Base-by-base conservation (phyloP, 2,797 vertebrate genomes). In the Silurus aristotelis region DNA sequence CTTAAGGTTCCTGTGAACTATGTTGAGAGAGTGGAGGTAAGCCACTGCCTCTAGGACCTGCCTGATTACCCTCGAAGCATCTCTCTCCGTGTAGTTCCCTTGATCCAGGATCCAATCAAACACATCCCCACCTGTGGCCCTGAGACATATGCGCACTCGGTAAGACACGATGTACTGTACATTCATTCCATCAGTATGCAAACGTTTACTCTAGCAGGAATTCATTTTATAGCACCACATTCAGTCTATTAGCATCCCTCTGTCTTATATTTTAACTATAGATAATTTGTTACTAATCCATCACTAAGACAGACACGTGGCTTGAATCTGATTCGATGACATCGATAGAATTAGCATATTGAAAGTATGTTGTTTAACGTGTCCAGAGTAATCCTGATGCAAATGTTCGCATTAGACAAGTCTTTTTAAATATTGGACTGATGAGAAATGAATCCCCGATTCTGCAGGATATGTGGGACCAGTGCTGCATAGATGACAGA, bases 41-140 rank as follows among this genome's bases (percentile, higher is more conserved):
- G 96, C 95, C 84, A 96, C 95, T 20, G 96, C 96, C 90, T 97
- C 95, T 31, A 97, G 94, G 55, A 97, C 95, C 89, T 97, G 96
- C 85, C 94, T 94, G 89, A 97, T 95, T 80, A 97, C 96, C 81
- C 95, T 96, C 89, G 96, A 95, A 55, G 96, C 96, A 3, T 97
- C 96, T 92, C 94, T 94, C 89, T 97, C 96, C 19, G 96, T 96
- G 93, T 97, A 97, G 92, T 96, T 96, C 70, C 96, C 96, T 83
- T 96, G 96, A 89, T 96, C 96, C 89, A 96, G 92, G 89, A 97
- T 97, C 96, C 96, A 97, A 89, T 97, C 96, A 81, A 97, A 97
- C 46, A 97, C 96, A 84, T 97, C 96, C 52, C 96, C 96, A 83
- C 96, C 96, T 72, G 96, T 97, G 84, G 96, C 96, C 67, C 96